A percentile compares a stretch with the other conserved stretches of the same genome.
phyloP scores from a whole-genome alignment of 2,113 vertebrate species.

The Spea multiplicata region DNA sequence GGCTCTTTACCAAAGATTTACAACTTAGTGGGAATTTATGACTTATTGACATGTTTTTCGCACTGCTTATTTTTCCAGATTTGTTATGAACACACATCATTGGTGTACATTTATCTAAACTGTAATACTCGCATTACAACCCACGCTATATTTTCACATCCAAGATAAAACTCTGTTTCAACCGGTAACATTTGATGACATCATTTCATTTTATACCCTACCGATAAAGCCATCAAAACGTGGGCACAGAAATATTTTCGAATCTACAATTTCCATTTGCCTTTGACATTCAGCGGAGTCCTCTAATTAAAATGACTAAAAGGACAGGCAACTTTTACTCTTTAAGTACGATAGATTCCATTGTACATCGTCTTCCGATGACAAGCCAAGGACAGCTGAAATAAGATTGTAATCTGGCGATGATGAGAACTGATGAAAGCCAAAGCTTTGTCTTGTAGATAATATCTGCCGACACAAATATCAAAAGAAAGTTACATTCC shows the following conservation, averaged over 20 bases:
- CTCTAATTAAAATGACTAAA: constrained; percentile 69
- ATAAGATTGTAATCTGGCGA: constrained; percentile 67
- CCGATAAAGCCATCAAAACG: not conserved
- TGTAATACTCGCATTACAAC: too few relatives aligned
- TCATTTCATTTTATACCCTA: too few relatives aligned
- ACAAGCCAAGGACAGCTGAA: constrained; percentile 64
- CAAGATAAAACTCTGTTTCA: too few relatives aligned
- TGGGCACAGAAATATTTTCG: not conserved
- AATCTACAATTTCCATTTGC: constrained; percentile 14
- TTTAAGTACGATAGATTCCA: not conserved
- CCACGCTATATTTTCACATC: too few relatives aligned
- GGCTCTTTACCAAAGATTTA: too few relatives aligned
- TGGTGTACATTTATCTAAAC: too few relatives aligned
- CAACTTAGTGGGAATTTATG: too few relatives aligned
- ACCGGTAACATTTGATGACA: too few relatives aligned
- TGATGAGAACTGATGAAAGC: constrained; percentile 57
- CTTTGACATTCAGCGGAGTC: constrained; percentile 55
- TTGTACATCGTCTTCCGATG: constrained; percentile 21
- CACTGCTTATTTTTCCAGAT: too few relatives aligned
- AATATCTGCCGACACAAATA: constrained; percentile 59
- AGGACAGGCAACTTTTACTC: constrained; percentile 62
- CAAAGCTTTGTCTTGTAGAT: constrained; percentile 60
- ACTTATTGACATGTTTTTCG: too few relatives aligned
- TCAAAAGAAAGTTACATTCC: constrained; percentile 49
- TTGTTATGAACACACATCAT: too few relatives aligned